phyloP scores from a whole-genome alignment of 1,140 invertebrate genomes.

The Araneus ventricosus region DNA sequence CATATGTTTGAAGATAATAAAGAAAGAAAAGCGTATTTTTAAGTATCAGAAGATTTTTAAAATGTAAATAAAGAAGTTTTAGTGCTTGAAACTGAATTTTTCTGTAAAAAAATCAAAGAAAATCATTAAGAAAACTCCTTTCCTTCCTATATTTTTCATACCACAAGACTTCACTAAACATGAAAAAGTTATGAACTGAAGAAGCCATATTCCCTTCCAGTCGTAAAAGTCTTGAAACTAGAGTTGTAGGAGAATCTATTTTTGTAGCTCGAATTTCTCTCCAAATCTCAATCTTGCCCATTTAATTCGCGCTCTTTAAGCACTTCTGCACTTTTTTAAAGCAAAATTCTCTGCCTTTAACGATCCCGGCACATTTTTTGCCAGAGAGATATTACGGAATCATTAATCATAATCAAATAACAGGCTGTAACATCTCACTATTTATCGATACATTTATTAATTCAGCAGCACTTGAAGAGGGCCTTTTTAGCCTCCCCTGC shows the following conservation, averaged over 20 bases:
- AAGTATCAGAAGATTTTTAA: too few species aligned
- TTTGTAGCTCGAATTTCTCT: background rate
- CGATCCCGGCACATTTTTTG: background rate
- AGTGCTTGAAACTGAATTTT: too few species aligned
- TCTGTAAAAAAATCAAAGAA: too few species aligned
- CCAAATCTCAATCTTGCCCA: too few species aligned
- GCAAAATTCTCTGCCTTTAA: background rate
- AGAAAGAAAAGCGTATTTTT: too few species aligned
- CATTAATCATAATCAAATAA: conserved; percentile 60
- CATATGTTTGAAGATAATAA: too few species aligned
- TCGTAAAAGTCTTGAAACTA: background rate
- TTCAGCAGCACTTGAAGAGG: conserved; percentile 12
- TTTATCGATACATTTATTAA: conserved; percentile 67
- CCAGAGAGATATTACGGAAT: conserved; percentile 22
- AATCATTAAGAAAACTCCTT: too few species aligned
- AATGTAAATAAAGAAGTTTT: too few species aligned
- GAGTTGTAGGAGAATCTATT: background rate
- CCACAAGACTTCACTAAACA: too few species aligned
- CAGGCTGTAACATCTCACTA: conserved; percentile 25
- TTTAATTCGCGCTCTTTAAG: too few species aligned
- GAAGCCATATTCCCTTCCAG: background rate
- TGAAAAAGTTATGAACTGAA: too few species aligned
- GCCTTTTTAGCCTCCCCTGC: background rate
- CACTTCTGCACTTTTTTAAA: background rate
- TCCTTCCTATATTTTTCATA: too few species aligned